phyloP scores from a whole-genome alignment of 2,113 vertebrate species.

The Laticauda laticaudata region DNA sequence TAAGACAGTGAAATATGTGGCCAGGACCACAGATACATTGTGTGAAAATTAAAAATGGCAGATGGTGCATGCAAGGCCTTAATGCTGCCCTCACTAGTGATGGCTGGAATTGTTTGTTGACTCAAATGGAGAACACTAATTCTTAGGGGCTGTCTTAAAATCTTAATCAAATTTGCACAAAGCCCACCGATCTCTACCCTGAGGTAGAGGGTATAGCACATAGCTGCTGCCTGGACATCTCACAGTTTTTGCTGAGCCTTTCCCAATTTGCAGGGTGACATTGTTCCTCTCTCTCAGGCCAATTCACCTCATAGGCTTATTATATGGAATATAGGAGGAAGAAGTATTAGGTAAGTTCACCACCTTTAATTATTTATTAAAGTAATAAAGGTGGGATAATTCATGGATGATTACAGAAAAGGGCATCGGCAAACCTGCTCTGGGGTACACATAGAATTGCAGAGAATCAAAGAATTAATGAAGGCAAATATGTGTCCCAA shows the following conservation, averaged over 20 bases:
- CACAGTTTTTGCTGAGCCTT: not conserved
- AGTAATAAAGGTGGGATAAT: not conserved
- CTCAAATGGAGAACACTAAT: not conserved
- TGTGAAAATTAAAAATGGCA: not conserved
- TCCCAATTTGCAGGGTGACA: not conserved
- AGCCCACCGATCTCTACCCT: not conserved
- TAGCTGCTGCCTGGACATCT: not conserved
- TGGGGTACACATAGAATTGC: not conserved
- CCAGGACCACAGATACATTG: not conserved
- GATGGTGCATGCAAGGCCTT: not conserved
- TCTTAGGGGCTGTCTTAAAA: not conserved
- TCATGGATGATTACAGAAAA: not conserved
- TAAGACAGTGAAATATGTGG: not conserved
- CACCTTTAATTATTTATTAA: not conserved
- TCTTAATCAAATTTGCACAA: not conserved
- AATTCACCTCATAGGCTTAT: not conserved
- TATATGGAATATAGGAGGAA: not conserved
- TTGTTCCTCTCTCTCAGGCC: not conserved
- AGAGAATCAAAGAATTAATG: not conserved
- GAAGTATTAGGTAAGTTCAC: not conserved
- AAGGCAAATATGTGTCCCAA: not conserved
- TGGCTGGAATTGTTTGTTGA: not conserved
- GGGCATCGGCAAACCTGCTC: not conserved
- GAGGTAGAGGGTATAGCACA: not conserved
- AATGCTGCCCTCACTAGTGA: not conserved